These are phyloP conservation scores for Pecten maximus DNA, from an alignment of 2,888 invertebrate species.

Conservation along the genomic window DNA sequence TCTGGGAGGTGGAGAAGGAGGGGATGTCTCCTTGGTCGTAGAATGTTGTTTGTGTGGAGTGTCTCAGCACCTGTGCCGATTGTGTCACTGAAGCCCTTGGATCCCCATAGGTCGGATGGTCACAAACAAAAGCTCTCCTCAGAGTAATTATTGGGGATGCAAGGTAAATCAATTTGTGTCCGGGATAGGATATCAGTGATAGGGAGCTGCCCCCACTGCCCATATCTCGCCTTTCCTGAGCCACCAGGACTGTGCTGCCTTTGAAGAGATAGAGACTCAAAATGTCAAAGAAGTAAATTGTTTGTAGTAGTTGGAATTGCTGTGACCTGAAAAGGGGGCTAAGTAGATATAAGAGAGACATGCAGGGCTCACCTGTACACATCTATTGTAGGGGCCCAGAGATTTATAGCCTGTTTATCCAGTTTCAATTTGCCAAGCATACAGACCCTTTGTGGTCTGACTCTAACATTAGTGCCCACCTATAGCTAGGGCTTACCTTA, in stretches of 20 bases:
- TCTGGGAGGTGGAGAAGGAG: neutral
- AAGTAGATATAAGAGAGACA: neutral
- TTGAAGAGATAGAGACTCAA: neutral
- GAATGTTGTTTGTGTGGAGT: neutral
- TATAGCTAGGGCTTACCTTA: neutral
- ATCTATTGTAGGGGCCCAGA: neutral
- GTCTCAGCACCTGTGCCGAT: neutral
- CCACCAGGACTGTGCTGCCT: neutral
- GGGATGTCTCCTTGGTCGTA: neutral
- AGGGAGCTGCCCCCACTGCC: neutral
- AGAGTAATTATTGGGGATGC: neutral
- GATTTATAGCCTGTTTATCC: neutral
- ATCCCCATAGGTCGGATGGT: neutral
- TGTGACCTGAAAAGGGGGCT: neutral
- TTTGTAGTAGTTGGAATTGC: neutral
- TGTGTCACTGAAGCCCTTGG: neutral
- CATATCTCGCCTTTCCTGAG: neutral
- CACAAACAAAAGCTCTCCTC: neutral
- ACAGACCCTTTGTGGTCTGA: neutral
- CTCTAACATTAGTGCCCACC: neutral
- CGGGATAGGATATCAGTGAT: neutral
- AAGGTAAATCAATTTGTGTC: constrained; percentile 15
- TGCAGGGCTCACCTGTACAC: neutral
- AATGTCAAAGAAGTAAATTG: neutral
- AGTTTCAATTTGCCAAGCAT: neutral